Conservation (phyloP, 35 echinoderm and acorn worm species). For the Patiria miniata region DNA sequence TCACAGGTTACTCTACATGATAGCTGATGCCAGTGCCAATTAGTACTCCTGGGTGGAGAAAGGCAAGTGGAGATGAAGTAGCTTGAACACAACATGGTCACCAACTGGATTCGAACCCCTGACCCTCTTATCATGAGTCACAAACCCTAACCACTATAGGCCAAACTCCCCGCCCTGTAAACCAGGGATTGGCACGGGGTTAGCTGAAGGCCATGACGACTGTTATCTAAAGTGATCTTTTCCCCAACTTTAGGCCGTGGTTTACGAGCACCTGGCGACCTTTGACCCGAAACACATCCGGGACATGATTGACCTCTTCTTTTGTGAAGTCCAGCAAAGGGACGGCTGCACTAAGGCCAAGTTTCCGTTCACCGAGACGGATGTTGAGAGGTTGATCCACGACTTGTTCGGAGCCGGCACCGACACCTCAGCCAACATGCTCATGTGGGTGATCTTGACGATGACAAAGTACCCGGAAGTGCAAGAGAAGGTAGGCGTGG, state of each 20-base stretch:
- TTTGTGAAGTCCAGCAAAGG: neutral
- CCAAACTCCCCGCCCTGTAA: too few relatives aligned
- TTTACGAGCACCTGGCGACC: slow-evolving; percentile 25
- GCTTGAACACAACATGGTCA: too few relatives aligned
- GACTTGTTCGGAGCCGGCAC: slow-evolving; percentile 57
- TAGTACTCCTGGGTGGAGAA: too few relatives aligned
- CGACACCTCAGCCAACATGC: slow-evolving; percentile 40
- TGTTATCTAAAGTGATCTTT: neutral
- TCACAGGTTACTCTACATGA: too few relatives aligned
- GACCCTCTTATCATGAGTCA: too few relatives aligned
- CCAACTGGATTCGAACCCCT: too few relatives aligned
- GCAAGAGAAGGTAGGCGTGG: slow-evolving; percentile 34
- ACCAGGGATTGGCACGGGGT: too few relatives aligned
- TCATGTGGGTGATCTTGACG: slow-evolving; percentile 32
- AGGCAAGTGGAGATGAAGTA: too few relatives aligned
- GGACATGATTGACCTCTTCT: slow-evolving; percentile 51
- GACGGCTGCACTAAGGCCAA: neutral
- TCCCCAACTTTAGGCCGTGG: neutral
- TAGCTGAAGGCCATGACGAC: too few relatives aligned
- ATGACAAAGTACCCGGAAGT: slow-evolving; percentile 42
- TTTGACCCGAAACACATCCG: slow-evolving; percentile 20
- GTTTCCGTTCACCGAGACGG: neutral
- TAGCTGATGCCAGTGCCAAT: too few relatives aligned
- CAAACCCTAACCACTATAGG: too few relatives aligned
- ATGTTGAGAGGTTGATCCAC: neutral